Base-by-base conservation (phyloP, 1,140 invertebrate species). In the Forficula auricularia region DNA sequence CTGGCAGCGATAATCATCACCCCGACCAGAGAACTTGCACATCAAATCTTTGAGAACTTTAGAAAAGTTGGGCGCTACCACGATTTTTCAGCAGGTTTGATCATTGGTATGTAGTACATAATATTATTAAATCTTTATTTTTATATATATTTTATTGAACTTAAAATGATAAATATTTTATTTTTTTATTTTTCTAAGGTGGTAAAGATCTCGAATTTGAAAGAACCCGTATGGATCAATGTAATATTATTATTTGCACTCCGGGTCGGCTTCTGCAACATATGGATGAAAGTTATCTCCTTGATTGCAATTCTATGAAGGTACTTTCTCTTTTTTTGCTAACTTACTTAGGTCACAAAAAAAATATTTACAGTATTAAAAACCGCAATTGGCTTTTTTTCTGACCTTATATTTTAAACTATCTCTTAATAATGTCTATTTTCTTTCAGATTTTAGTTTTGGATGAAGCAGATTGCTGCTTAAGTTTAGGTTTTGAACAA, bases 211-310 rank as follows among this genome's bases (percentile, higher is more conserved):
- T 94, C 3, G 79, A 85, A 53, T 86, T 84, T 64, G 87, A 91
- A 58, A 72, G 70, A 36, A 79, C 77, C 48, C 66, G 84, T 50
- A 77, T 92, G 72, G 76, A 88, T 57, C 73, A 79, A 51, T 82
- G 82, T 47, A 98, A 98, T 56, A 91, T 99, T 43, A 66, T 99
- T 20, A 90, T 99, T 50, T 92, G 90, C 54, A 98, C 96, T 12
- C 95, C 95, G 1, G 95, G 95, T 2, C 67, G 96, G 43, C 64
- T 99, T 13, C 65, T 97, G 8, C 90, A 98, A 51, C 94, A 98
- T 57, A 94, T 99, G 89, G 89, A 97, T 64, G 84, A 97, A 66
- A 98, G 92, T 72, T 75, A 79, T 30, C 52, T 83, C 38, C 83
- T 98, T 67, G 71, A 80, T 53, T 83, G 82, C 49, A 69, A 73